These are phyloP conservation scores for Ancistrus triradiatus DNA, from an alignment of 2,113 vertebrate genomes.

Conservation along the genomic window DNA sequence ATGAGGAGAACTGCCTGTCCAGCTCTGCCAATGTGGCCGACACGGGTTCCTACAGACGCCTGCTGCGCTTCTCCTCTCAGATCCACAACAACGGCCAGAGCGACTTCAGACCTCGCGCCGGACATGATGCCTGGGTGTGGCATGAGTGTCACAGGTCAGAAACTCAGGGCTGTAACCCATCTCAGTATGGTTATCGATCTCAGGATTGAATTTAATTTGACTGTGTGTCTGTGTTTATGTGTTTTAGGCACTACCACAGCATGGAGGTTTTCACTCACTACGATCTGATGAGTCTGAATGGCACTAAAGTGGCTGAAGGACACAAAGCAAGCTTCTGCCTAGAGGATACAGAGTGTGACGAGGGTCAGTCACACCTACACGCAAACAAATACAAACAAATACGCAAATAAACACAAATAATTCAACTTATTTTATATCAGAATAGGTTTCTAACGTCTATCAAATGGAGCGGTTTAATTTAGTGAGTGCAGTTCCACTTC, in stretches of 20 bases:
- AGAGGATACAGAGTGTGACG: conserved; percentile 86
- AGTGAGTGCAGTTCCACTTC: too few relatives aligned
- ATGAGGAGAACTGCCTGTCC: conserved; percentile 89
- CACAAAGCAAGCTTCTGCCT: conserved; percentile 98
- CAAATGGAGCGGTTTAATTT: too few relatives aligned
- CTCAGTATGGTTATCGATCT: too few relatives aligned
- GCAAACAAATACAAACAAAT: too few relatives aligned
- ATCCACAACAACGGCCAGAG: conserved; percentile 92
- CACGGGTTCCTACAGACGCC: conserved; percentile 74
- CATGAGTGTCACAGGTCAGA: conserved; percentile 91
- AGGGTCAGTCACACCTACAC: conserved; percentile 67
- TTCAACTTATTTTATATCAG: too few relatives aligned
- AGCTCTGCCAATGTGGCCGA: conserved; percentile 65
- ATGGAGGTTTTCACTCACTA: conserved; percentile 98
- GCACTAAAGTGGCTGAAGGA: conserved; percentile 90
- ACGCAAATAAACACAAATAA: too few relatives aligned
- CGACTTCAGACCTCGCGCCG: conserved; percentile 84
- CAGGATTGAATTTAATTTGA: too few relatives aligned
- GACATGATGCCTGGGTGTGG: conserved; percentile 90
- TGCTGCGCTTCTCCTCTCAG: conserved; percentile 93
- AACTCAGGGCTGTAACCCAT: not conserved
- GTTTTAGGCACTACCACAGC: conserved; percentile 92
- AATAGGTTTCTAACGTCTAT: too few relatives aligned
- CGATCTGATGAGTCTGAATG: conserved; percentile 83
- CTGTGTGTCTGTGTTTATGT: conserved; percentile 19